These are phyloP conservation scores for Tipula vernalis DNA, from an alignment of 2,888 invertebrate genomes.

Conservation along the genomic window DNA sequence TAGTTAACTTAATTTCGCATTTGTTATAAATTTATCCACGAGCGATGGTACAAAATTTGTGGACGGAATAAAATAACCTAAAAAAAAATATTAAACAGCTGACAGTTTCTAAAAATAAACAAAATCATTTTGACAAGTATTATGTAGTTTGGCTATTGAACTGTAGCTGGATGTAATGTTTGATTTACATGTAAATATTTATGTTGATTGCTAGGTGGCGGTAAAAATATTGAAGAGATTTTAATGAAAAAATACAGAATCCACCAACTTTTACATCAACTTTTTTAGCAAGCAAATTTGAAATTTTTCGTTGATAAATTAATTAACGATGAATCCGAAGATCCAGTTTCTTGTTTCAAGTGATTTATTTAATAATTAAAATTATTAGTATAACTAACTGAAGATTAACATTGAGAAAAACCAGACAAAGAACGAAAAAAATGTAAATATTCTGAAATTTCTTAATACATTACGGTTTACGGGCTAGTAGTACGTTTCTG, in stretches of 20 bases:
- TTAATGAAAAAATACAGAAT: background rate
- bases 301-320: too few species aligned
- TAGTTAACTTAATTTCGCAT: background rate
- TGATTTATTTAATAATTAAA: too few species aligned
- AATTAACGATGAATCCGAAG: too few species aligned
- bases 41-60: background rate
- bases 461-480: too few species aligned
- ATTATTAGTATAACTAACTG: too few species aligned
- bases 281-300: background rate
- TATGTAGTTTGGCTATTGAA: background rate
- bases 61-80: background rate
- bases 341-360: too few species aligned
- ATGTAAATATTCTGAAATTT: too few species aligned
- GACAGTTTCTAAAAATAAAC: conserved; percentile 4
- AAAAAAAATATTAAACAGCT: background rate
- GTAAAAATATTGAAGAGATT: background rate
- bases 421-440: too few species aligned
- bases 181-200: too few species aligned
- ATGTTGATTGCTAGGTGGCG: background rate
- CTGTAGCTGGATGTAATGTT: background rate
- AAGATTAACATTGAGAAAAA: too few species aligned
- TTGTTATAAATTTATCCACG: background rate
- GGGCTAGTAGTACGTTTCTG: too few species aligned
- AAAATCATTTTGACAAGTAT: background rate
- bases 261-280: background rate